Percentiles rank a stretch among this genome's conserved stretches.
phyloP scores from a whole-genome alignment of 2,797 vertebrate species.

The Cossypha caffra region DNA sequence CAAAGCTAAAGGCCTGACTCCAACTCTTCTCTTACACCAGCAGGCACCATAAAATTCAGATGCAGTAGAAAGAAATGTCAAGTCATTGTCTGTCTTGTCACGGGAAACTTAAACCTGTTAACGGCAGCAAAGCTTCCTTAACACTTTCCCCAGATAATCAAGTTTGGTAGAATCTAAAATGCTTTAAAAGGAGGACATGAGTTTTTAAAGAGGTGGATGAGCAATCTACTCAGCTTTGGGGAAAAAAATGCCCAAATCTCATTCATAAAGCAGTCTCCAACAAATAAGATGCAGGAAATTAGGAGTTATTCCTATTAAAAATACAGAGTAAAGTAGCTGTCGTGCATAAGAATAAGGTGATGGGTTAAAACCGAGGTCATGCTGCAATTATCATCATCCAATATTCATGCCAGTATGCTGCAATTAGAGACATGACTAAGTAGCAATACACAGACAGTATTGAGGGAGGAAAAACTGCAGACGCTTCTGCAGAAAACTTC shows the following conservation, averaged over 20 bases:
- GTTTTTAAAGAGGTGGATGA: neutral
- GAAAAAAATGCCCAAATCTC: neutral
- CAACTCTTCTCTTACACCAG: neutral
- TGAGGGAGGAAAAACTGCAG: neutral
- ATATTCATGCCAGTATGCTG: conserved; percentile 50
- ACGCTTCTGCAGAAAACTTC: neutral
- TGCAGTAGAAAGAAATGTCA: neutral
- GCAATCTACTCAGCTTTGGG: neutral
- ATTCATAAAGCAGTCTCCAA: neutral
- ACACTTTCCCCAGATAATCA: neutral
- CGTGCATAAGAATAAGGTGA: neutral
- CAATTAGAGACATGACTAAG: conserved; percentile 14
- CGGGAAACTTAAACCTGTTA: neutral
- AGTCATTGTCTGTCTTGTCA: neutral
- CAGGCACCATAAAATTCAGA: neutral
- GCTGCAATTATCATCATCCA: conserved; percentile 38
- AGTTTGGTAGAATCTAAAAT: neutral
- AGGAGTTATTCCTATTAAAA: conserved; percentile 13
- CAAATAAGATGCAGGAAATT: conserved; percentile 6
- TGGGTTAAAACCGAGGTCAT: conserved; percentile 9
- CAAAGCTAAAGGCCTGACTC: neutral
- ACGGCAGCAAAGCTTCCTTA: neutral
- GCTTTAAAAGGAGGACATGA: neutral
- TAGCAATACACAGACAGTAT: neutral
- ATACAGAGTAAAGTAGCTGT: neutral